phyloP scores from a whole-genome alignment of 2,797 vertebrate species.

The Mormyrus hasselquistii region DNA sequence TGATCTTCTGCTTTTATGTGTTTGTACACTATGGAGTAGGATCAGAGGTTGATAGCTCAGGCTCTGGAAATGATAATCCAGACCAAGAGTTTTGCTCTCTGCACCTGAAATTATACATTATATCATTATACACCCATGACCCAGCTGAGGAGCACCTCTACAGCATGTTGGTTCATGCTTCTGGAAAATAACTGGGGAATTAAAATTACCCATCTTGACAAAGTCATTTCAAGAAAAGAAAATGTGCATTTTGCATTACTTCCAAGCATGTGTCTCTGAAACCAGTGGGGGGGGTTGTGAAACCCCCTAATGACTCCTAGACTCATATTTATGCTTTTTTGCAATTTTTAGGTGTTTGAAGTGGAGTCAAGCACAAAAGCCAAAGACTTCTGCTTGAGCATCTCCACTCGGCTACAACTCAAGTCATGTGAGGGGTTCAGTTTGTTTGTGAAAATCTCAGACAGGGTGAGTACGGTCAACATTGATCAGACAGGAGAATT shows the following conservation, averaged over 20 bases:
- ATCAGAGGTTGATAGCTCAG: neutral
- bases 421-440: constrained; percentile 92
- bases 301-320: neutral
- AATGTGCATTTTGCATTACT: neutral
- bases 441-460: constrained; percentile 94
- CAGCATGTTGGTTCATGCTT: neutral
- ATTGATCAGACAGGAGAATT: neutral
- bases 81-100: neutral
- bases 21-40: neutral
- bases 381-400: constrained; percentile 92
- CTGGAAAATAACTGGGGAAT: neutral
- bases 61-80: neutral
- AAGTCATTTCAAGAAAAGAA: neutral
- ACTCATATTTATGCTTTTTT: neutral
- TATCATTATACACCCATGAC: neutral
- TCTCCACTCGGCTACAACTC: constrained; percentile 79
- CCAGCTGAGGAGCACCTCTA: neutral
- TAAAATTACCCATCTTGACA: neutral
- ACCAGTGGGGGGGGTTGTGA: neutral
- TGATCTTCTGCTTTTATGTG: neutral
- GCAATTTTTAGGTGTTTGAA: constrained; percentile 78
- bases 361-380: constrained; percentile 97
- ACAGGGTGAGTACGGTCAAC: constrained; percentile 72
- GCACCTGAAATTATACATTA: no score
- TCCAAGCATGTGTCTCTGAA: neutral